Base-by-base conservation (phyloP, 2,888 invertebrate species). In the Cheilosia urbana region DNA sequence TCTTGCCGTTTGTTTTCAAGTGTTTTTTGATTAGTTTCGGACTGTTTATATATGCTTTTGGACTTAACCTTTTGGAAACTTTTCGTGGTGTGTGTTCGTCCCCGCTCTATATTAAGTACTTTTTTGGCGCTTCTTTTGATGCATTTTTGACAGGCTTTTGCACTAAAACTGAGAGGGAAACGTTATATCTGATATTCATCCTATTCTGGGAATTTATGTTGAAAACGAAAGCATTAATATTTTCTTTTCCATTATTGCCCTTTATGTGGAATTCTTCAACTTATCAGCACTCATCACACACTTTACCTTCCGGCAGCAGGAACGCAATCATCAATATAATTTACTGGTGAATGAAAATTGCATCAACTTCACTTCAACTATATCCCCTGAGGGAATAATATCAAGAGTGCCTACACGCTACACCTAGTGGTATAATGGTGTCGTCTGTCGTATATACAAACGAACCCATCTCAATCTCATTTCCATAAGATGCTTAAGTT, bases 281-380 rank as follows among this genome's bases (percentile, higher is more conserved):
- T 77, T 55, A 63, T 62, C 72, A 72, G 13, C 49, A 55, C 19
- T 51, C 30, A 51, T 30, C 53, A 13, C 49, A 55, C n/a, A 58
- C 42, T 34, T 30, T 34, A 47, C 40, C 76, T 51, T 24, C 24
- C 17, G 11, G 24, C 58, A 13, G 27, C 42, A 34, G 49, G 30
- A 49, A 63, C 40, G 71, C 51, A 72, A 79, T 45, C 13, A 45
- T 79, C 72, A 79, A 79, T 79, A 60, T 66, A 79, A 71, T 79
- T 34, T 65, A 42, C 65, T 65, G 51, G 42, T 80, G 68, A 73
- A 30, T 68, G 73, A 72, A 79, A 66, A 73, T 68, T 60, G 66
- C 73, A 79, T 47, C 79, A 65, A 66, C 34, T 51, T 37, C 47
- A 24, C n/a, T 5, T 7, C 15, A 6, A 13, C 15, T 5, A 17